phyloP scores from a whole-genome alignment of 2,888 invertebrate species.

The Leptopilina drosophilae region DNA sequence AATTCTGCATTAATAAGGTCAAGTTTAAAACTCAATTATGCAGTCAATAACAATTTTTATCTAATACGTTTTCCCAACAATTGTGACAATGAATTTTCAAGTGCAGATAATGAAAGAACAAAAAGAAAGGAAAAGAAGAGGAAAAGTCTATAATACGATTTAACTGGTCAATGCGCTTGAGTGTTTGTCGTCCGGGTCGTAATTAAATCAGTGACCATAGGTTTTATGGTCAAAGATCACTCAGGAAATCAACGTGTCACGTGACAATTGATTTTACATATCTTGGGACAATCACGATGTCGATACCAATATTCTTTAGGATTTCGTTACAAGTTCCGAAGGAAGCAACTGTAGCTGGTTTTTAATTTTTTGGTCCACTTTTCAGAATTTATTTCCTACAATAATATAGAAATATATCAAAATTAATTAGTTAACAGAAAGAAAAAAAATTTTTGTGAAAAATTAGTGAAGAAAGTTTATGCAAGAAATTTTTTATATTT shows the following conservation, averaged over 20 bases:
- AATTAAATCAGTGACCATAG: constrained; percentile 58
- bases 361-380: constrained; percentile 1
- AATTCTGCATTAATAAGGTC: too few species aligned
- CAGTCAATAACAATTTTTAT: too few species aligned
- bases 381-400: neutral
- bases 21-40: too few species aligned
- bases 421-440: too few species aligned
- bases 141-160: constrained; percentile 3
- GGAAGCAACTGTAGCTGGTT: neutral
- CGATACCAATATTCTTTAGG: neutral
- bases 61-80: too few species aligned
- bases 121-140: constrained; percentile 4
- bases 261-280: constrained; percentile 52
- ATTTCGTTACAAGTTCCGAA: constrained; percentile 30
- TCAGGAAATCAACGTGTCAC: constrained; percentile 58
- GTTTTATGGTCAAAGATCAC: constrained; percentile 56
- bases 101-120: neutral
- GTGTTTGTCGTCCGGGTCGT: constrained; percentile 28
- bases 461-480: too few species aligned
- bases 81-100: constrained; percentile 1
- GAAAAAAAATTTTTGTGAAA: too few species aligned
- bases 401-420: neutral
- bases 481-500: neutral
- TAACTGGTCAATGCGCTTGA: constrained; percentile 20
- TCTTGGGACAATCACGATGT: constrained; percentile 24